Conservation (phyloP, 2,113 vertebrate genomes). For the Spheniscus mendiculus region DNA sequence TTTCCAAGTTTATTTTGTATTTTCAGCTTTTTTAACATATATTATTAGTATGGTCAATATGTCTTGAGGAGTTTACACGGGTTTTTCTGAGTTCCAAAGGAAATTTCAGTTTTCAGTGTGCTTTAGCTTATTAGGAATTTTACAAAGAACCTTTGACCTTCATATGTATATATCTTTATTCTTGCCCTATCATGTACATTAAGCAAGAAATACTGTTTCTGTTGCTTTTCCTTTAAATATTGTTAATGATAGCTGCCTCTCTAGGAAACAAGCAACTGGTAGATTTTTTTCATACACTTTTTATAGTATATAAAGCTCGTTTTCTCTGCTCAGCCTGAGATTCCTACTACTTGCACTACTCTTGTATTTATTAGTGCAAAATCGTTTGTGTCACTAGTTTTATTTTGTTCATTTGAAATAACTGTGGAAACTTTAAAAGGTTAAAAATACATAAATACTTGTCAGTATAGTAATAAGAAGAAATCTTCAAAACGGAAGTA, state of each 20-base stretch:
- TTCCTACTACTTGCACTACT: not conserved
- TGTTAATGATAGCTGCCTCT: not conserved
- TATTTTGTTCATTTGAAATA: not conserved
- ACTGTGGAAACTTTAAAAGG: not conserved
- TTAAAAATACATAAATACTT: not conserved
- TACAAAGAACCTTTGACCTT: not conserved
- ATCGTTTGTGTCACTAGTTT: not conserved
- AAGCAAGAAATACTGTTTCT: not conserved
- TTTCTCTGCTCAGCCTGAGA: not conserved
- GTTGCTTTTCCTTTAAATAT: not conserved
- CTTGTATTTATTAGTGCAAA: not conserved
- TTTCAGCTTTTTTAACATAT: not conserved
- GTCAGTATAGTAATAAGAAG: not conserved
- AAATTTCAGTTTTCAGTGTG: not conserved
- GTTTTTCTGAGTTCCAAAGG: not conserved
- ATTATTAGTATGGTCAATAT: not conserved
- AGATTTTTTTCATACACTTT: not conserved
- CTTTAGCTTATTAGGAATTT: not conserved
- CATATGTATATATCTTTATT: not conserved
- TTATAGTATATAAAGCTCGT: not conserved
- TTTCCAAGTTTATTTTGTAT: not conserved
- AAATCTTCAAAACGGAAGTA: not conserved
- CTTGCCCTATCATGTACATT: not conserved
- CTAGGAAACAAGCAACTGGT: not conserved
- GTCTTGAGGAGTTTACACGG: too few species aligned